These are phyloP conservation scores for Hydropsyche tenuis DNA, from an alignment of 1,140 invertebrate species.

Conservation along the genomic window DNA sequence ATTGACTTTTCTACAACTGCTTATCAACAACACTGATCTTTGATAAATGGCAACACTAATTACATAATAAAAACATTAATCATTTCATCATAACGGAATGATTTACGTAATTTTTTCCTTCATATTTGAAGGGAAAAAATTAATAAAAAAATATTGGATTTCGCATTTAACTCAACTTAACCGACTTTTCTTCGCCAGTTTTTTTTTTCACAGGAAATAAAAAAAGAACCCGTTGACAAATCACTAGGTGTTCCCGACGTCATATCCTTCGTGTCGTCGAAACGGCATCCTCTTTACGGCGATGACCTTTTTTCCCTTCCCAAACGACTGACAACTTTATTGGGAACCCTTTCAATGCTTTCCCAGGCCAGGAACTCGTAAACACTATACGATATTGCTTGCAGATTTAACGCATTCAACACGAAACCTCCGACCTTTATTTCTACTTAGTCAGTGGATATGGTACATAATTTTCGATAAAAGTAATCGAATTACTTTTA, in stretches of 20 bases:
- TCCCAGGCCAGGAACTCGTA: conserved; percentile 1
- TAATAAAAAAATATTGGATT: too few relatives aligned
- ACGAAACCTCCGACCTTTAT: not conserved
- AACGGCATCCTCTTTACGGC: conserved; percentile 32
- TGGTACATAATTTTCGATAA: too few relatives aligned
- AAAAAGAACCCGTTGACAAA: conserved; percentile 6
- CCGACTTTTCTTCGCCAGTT: not conserved
- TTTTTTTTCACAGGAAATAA: not conserved
- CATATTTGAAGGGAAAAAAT: too few relatives aligned
- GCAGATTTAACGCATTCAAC: conserved; percentile 19
- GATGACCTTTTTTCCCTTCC: conserved; percentile 16
- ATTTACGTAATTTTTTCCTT: too few relatives aligned
- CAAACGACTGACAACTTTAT: conserved; percentile 38
- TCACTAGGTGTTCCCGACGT: conserved; percentile 19
- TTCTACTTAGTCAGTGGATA: too few relatives aligned
- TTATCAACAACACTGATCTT: too few relatives aligned
- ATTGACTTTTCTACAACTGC: too few relatives aligned
- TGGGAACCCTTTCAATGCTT: conserved; percentile 29
- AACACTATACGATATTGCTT: conserved; percentile 29
- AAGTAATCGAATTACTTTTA: too few relatives aligned
- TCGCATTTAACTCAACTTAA: too few relatives aligned
- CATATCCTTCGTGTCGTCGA: conserved; percentile 30
- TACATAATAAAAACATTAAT: too few relatives aligned
- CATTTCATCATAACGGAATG: too few relatives aligned
- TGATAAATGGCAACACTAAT: too few relatives aligned